Conservation (phyloP, 2,113 vertebrate genomes). For the Lampris incognitus region DNA sequence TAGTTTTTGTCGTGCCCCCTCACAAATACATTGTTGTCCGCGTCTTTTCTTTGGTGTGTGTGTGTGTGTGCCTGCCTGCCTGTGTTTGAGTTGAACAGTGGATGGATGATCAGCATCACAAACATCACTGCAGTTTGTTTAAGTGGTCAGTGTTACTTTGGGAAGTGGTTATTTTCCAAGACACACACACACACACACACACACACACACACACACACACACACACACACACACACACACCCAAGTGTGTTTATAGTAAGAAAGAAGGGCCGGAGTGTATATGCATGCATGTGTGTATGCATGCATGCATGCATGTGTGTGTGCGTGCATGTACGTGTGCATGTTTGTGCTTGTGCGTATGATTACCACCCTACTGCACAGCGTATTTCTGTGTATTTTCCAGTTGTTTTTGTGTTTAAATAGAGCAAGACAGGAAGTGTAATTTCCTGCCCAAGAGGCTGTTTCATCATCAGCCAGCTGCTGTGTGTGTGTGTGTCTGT, state of each 20-base stretch:
- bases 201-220: too few species aligned
- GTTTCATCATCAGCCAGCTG: slow-evolving; percentile 71
- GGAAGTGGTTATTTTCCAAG: slow-evolving; percentile 44
- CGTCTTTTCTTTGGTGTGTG: slow-evolving; percentile 8
- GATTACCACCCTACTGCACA: slow-evolving; percentile 32
- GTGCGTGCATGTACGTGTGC: background rate
- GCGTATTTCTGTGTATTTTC: slow-evolving; percentile 52
- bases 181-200: slow-evolving; percentile 40
- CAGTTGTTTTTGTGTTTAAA: slow-evolving; percentile 42
- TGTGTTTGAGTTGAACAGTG: background rate
- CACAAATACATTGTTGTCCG: background rate
- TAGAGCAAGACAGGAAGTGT: slow-evolving; percentile 62
- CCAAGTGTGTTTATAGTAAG: slow-evolving; percentile 23
- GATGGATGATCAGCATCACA: slow-evolving; percentile 32
- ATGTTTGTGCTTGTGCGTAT: background rate
- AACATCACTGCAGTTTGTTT: slow-evolving; percentile 61
- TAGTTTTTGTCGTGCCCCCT: too few species aligned
- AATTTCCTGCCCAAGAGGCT: slow-evolving; percentile 64
- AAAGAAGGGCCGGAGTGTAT: slow-evolving; percentile 11
- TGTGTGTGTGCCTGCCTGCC: slow-evolving; percentile 4
- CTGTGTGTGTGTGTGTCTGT: slow-evolving; percentile 42
- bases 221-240: slow-evolving; percentile 38
- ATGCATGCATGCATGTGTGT: slow-evolving; percentile 2
- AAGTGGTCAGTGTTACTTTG: slow-evolving; percentile 48
- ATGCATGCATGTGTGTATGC: background rate